A percentile compares a stretch with the other conserved stretches of the same genome.
Conservation (phyloP, 2,888 invertebrate genomes). For the Erynnis tages region DNA sequence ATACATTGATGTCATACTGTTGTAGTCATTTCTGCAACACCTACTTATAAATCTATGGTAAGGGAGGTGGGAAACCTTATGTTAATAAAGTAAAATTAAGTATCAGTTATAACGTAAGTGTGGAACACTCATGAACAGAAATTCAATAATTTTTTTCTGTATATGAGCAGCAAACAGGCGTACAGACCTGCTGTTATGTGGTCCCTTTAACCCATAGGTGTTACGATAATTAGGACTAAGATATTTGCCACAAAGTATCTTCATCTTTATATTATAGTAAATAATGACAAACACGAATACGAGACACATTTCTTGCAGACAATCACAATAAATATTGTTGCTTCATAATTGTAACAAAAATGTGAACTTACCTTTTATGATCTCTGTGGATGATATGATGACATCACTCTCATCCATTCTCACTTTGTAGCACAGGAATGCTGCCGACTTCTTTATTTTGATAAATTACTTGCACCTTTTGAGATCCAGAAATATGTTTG, state of each 20-base stretch:
- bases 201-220: too few relatives aligned
- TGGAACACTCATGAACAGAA: too few relatives aligned
- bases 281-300: too few relatives aligned
- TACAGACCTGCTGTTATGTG: too few relatives aligned
- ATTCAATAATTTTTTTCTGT: too few relatives aligned
- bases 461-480: slow-evolving; percentile 27
- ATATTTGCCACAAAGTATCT: too few relatives aligned
- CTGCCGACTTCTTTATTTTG: slow-evolving; percentile 68
- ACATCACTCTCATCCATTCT: slow-evolving; percentile 80
- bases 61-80: neutral
- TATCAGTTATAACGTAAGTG: too few relatives aligned
- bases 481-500: neutral
- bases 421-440: slow-evolving; percentile 66
- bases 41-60: neutral
- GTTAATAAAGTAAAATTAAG: too few relatives aligned
- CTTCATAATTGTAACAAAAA: slow-evolving; percentile 1
- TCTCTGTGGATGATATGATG: slow-evolving; percentile 84
- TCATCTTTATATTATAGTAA: too few relatives aligned
- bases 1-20: slow-evolving; percentile 37
- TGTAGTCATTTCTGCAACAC: neutral
- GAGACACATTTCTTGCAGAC: too few relatives aligned
- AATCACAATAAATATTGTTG: neutral
- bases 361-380: slow-evolving; percentile 81
- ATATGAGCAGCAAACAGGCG: too few relatives aligned
- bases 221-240: too few relatives aligned